Percentiles rank a stretch among this genome's conserved stretches.
These are phyloP conservation scores for Coenonympha arcania DNA, from an alignment of 2,888 invertebrate species.

Conservation along the genomic window DNA sequence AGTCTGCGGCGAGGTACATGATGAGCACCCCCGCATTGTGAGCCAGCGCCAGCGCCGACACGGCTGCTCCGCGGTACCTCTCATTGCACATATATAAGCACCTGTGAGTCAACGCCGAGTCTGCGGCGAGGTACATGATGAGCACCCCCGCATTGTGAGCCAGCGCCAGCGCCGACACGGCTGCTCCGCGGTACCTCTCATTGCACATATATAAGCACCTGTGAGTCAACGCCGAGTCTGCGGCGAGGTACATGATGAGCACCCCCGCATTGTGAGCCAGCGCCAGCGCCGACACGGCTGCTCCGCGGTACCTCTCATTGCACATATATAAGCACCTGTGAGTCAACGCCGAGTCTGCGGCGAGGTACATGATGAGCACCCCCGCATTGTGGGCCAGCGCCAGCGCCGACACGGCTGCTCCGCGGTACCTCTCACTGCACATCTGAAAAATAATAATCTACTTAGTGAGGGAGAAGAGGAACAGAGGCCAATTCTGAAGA, in stretches of 20 bases:
- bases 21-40: conserved; percentile 52
- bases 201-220: conserved; percentile 41
- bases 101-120: conserved; percentile 39
- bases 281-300: conserved; percentile 47
- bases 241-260: conserved; percentile 55
- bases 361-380: conserved; percentile 53
- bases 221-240: conserved; percentile 39
- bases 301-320: conserved; percentile 39
- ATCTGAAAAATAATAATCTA: too few species aligned
- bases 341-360: conserved; percentile 40
- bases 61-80: conserved; percentile 46
- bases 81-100: conserved; percentile 37
- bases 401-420: conserved; percentile 49
- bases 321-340: conserved; percentile 43
- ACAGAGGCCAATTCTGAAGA: too few species aligned
- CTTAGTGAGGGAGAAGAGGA: too few species aligned
- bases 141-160: conserved; percentile 53
- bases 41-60: conserved; percentile 45
- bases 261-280: conserved; percentile 51
- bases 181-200: conserved; percentile 43
- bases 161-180: conserved; percentile 45
- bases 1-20: conserved; percentile 53
- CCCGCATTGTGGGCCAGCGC: conserved; percentile 52
- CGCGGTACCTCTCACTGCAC: conserved; percentile 40
- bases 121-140: conserved; percentile 55